Conservation (phyloP, 2,888 invertebrate species). For the Odontocerum albicorne region DNA sequence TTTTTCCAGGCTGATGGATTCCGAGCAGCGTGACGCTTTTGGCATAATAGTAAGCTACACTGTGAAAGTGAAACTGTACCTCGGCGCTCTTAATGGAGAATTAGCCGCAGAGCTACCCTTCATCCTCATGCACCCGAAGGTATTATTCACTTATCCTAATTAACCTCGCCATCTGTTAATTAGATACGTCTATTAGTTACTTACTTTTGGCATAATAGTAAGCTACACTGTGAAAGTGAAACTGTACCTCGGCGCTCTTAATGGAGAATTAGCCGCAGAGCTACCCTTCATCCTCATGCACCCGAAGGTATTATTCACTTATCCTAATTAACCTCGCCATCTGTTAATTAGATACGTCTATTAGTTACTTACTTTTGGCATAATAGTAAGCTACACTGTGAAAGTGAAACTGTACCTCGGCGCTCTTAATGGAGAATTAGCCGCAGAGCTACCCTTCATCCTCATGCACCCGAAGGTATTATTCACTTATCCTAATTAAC, state of each 20-base stretch:
- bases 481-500: no score
- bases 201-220: conserved; percentile 93
- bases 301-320: conserved; percentile 71
- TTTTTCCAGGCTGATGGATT: conserved; percentile 51
- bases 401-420: conserved; percentile 94
- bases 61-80: conserved; percentile 90
- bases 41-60: conserved; percentile 96
- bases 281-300: conserved; percentile 91
- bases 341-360: no score
- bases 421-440: conserved; percentile 88
- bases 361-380: no score
- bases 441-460: conserved; percentile 89
- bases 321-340: no score
- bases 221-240: conserved; percentile 95
- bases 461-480: conserved; percentile 85
- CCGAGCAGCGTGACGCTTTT: conserved; percentile 88
- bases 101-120: conserved; percentile 89
- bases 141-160: conserved; percentile 42
- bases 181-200: no score
- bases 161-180: no score
- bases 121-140: conserved; percentile 89
- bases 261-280: conserved; percentile 90
- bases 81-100: conserved; percentile 92
- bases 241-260: conserved; percentile 88
- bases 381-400: conserved; percentile 92